Evolutionary conservation across 2,888 invertebrate species (phyloP).

Genomic region (Chloroclysta siterata): DNA sequence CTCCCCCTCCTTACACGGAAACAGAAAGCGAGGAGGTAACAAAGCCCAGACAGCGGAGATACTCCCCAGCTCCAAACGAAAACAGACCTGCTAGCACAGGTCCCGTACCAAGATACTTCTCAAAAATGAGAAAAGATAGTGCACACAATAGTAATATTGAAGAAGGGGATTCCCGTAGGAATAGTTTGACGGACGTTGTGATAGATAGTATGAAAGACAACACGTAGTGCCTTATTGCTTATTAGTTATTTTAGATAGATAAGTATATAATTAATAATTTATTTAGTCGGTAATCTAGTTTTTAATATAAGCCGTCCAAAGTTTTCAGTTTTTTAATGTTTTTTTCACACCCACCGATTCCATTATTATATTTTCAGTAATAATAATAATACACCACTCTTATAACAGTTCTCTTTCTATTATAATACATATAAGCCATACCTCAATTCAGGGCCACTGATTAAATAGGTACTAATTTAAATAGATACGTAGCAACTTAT

Average conservation of each 20-base stretch:
- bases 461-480: too few relatives aligned
- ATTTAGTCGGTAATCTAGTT: constrained; percentile 45
- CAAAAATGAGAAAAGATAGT: constrained; percentile 74
- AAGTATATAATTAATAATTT: constrained; percentile 56
- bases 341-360: constrained; percentile 7
- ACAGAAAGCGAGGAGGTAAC: constrained; percentile 54
- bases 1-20: constrained; percentile 77
- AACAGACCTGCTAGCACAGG: constrained; percentile 62
- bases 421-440: too few relatives aligned
- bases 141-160: constrained; percentile 50
- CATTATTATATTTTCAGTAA: too few relatives aligned
- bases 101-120: constrained; percentile 76
- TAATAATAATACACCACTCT: too few relatives aligned
- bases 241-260: constrained; percentile 59
- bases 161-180: constrained; percentile 67
- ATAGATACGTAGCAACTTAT: too few relatives aligned
- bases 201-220: constrained; percentile 81
- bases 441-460: too few relatives aligned
- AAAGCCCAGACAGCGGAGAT: constrained; percentile 68
- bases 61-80: constrained; percentile 75
- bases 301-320: constrained; percentile 65
- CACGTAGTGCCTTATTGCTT: constrained; percentile 65
- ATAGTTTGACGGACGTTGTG: constrained; percentile 79
- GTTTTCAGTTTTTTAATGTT: constrained; percentile 40
- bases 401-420: too few relatives aligned